Evolutionary conservation across 2,888 invertebrate genomes (phyloP).

Genomic region (Scaptomyza polygonia): DNA sequence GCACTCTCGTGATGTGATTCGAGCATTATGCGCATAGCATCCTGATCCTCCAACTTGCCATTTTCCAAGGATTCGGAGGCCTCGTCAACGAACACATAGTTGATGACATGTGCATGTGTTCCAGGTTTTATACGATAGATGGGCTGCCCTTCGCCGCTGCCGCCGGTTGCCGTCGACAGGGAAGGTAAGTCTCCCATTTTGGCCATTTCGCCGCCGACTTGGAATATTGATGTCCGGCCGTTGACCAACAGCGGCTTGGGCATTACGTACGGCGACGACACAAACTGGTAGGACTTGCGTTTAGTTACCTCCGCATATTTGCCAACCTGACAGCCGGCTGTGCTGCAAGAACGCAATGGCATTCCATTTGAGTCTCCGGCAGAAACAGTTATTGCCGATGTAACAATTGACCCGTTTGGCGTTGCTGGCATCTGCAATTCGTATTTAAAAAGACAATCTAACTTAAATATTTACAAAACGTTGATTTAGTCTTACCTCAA

Average conservation of each 20-base stretch:
- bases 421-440: constrained; percentile 37
- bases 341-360: constrained; percentile 54
- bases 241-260: constrained; percentile 80
- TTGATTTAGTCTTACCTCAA: not conserved
- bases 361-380: not conserved
- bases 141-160: constrained; percentile 43
- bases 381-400: not conserved
- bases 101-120: constrained; percentile 82
- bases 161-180: constrained; percentile 37
- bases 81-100: constrained; percentile 82
- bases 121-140: constrained; percentile 82
- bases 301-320: constrained; percentile 77
- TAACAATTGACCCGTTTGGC: not conserved
- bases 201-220: constrained; percentile 78
- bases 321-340: constrained; percentile 58
- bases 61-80: constrained; percentile 80
- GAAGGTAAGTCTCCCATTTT: constrained; percentile 75
- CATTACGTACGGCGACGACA: constrained; percentile 74
- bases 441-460: not conserved
- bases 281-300: constrained; percentile 78
- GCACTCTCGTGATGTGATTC: constrained; percentile 81
- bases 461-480: not conserved
- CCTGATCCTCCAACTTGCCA: constrained; percentile 79
- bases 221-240: constrained; percentile 82
- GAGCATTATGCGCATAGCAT: constrained; percentile 78